Evolutionary conservation across 2,113 vertebrate genomes (phyloP).

Genomic region (Sinocyclocheilus anshuiensis): DNA sequence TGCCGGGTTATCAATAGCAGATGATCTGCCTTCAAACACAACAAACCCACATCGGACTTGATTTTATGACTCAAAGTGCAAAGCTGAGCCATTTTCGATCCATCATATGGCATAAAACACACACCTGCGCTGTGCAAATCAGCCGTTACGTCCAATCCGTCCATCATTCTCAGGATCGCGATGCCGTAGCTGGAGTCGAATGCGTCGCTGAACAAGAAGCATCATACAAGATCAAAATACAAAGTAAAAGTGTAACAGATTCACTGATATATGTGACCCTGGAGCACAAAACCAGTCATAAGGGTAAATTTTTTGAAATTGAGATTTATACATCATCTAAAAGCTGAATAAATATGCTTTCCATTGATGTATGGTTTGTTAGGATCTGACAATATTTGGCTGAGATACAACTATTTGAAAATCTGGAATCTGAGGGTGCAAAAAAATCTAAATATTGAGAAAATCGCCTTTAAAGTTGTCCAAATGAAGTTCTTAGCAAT

Average conservation of each 20-base stretch:
- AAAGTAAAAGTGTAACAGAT: neutral
- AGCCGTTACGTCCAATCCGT: slow-evolving; percentile 67
- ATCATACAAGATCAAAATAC: neutral
- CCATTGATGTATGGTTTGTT: too few species aligned
- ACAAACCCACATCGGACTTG: neutral
- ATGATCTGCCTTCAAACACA: neutral
- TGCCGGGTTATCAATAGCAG: slow-evolving; percentile 59
- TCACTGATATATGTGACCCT: neutral
- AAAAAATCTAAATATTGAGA: too few species aligned
- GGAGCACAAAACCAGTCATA: too few species aligned
- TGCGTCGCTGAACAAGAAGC: slow-evolving; percentile 64
- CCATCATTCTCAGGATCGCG: slow-evolving; percentile 73
- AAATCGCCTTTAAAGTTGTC: too few species aligned
- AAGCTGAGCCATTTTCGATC: neutral
- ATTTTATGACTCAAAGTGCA: neutral
- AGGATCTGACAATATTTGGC: slow-evolving; percentile 45
- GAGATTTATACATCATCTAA: too few species aligned
- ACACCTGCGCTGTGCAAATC: slow-evolving; percentile 69
- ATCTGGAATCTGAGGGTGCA: too few species aligned
- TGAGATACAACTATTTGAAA: slow-evolving; percentile 35
- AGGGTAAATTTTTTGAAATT: too few species aligned
- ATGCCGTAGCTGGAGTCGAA: slow-evolving; percentile 75
- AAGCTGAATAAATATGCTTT: too few species aligned
- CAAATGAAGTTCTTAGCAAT: too few species aligned
- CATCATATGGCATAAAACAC: neutral